phyloP scores from a whole-genome alignment of 2,797 vertebrate genomes.

The Ptychobarbus kaznakovi region DNA sequence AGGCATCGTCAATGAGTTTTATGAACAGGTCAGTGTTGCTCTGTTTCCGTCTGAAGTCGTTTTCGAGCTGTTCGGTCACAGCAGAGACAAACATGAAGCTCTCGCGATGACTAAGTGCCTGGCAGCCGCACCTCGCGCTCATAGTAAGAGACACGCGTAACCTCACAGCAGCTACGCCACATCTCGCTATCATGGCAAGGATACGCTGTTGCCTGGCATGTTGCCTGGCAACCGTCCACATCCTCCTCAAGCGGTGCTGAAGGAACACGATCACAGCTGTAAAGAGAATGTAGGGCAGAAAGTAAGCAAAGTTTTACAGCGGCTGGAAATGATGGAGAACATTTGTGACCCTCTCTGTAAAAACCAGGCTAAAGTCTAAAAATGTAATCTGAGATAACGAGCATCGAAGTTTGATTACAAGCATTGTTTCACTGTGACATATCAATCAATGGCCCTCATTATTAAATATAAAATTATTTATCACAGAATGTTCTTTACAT shows the following conservation, averaged over 20 bases:
- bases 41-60: background rate
- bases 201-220: constrained; percentile 52
- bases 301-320: background rate
- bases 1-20: constrained; percentile 98
- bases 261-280: constrained; percentile 29
- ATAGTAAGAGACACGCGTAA: background rate
- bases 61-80: background rate
- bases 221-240: constrained; percentile 50
- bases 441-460: no score
- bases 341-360: no score
- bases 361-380: no score
- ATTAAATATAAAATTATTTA: no score
- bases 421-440: no score
- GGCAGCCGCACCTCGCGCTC: background rate
- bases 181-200: constrained; percentile 17
- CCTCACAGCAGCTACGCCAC: background rate
- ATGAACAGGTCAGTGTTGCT: constrained; percentile 87
- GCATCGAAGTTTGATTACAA: no score
- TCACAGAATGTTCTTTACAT: no score
- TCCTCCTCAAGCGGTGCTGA: constrained; percentile 28
- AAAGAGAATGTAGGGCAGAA: constrained; percentile 28
- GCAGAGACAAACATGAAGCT: background rate
- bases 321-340: background rate
- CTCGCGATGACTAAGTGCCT: background rate
- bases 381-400: no score